Conservation (phyloP, 2,113 vertebrate species). For the Colossoma macropomum region DNA sequence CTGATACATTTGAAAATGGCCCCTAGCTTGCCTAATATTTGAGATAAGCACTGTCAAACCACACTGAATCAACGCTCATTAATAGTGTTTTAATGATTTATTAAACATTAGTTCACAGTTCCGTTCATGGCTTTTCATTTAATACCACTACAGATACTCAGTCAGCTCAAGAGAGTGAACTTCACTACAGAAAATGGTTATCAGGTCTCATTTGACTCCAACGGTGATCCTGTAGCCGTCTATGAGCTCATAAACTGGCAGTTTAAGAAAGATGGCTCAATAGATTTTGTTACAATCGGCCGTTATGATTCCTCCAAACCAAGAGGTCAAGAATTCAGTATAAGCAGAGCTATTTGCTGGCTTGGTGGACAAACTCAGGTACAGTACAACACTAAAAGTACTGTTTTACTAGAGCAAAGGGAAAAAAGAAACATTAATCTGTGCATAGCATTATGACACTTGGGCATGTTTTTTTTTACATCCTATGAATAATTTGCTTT, state of each 20-base stretch:
- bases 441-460: too few relatives aligned
- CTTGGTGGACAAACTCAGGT: constrained; percentile 68
- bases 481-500: too few relatives aligned
- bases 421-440: too few relatives aligned
- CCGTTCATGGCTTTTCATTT: not conserved
- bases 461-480: too few relatives aligned
- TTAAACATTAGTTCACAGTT: not conserved
- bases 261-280: constrained; percentile 59
- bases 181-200: constrained; percentile 68
- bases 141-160: constrained; percentile 57
- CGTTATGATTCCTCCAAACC: constrained; percentile 73
- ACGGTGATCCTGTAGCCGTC: constrained; percentile 74
- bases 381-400: too few relatives aligned
- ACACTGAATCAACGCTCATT: too few relatives aligned
- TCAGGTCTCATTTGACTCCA: constrained; percentile 72
- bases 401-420: too few relatives aligned
- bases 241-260: constrained; percentile 82
- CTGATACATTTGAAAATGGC: too few relatives aligned
- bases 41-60: too few relatives aligned
- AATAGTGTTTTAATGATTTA: too few relatives aligned
- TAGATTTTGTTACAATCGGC: constrained; percentile 72
- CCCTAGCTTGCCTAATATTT: too few relatives aligned
- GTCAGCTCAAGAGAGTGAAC: constrained; percentile 64
- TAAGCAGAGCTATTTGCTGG: constrained; percentile 70
- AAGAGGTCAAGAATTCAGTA: constrained; percentile 71